Base-by-base conservation (phyloP, 2,888 invertebrate species). In the Cephus runcator region DNA sequence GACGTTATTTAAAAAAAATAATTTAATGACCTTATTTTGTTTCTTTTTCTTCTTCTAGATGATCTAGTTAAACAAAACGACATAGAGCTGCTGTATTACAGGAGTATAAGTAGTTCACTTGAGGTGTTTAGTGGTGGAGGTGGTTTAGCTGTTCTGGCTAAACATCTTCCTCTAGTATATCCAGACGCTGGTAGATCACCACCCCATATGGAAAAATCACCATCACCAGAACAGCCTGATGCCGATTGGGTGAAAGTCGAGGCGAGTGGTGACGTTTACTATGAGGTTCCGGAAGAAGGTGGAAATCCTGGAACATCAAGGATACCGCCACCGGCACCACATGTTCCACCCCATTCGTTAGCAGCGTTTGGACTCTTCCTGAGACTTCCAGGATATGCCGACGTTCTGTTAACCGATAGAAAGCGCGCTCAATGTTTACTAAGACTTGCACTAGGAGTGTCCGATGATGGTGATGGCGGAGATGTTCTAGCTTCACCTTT, bases 301-400 rank as follows among this genome's bases (percentile, higher is more conserved):
- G 89, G 89, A 3, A 87, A 86, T 0, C 92, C 92, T 34, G 91
- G 91, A 79, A 89, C 91, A 34, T 92, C 93, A 9, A 93, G 92
- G 82, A 91, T 93, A 12, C 87, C 93, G 4, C 92, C 91, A 31
- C 90, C 93, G 3, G 93, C 93, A 11, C 93, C 94, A n/a, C 94
- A 94, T 76, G 95, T 96, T 78, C 98, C 98, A 11, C 96, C 97
- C 77, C 98, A 98, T 92, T 97, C 98, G 73, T 93, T 98, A 82
- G 96, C 97, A 1, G 98, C 98, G 23, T 97, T 98, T 89, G 97
- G 97, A 1, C 92, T 98, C 79, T 97, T 98, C 90, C 93, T 98
- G 34, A 94, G 97, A 84, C 92, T 98, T 85, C 97, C 98, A 0
- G 96, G 97, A 2, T 98, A 98, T 90, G 98, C 98, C 0, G 97